A percentile compares a stretch with the other conserved stretches of the same genome.
Evolutionary conservation across 2,888 invertebrate genomes (phyloP).

Genomic region (Drosophila dives): DNA sequence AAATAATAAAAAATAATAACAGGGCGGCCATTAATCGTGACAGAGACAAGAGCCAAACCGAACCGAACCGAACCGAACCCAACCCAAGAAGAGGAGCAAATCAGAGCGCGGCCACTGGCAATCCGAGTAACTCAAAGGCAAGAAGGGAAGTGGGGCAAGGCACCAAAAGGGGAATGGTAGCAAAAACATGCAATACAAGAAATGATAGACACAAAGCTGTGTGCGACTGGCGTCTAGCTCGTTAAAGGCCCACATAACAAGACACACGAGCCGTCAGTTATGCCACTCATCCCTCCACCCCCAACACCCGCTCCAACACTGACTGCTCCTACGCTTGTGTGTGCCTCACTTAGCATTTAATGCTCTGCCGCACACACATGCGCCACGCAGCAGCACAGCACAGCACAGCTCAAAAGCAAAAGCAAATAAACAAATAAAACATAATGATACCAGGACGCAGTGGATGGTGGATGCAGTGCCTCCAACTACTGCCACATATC

Average conservation of each 20-base stretch:
- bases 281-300: background rate
- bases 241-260: conserved; percentile 68
- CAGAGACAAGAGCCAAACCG: conserved; percentile 63
- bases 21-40: conserved; percentile 76
- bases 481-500: conserved; percentile 1
- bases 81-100: conserved; percentile 26
- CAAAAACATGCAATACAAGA: conserved; percentile 21
- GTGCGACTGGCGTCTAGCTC: conserved; percentile 50
- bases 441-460: conserved; percentile 57
- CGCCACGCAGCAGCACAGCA: conserved; percentile 28
- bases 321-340: background rate
- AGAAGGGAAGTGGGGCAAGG: background rate
- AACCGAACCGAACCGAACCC: conserved; percentile 17
- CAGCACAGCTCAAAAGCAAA: conserved; percentile 22
- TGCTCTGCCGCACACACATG: conserved; percentile 56
- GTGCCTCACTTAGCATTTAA: conserved; percentile 64
- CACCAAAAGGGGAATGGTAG: background rate
- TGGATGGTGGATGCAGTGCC: conserved; percentile 36
- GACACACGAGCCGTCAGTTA: conserved; percentile 42
- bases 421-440: conserved; percentile 66
- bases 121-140: conserved; percentile 30
- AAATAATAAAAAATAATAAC: conserved; percentile 77
- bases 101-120: conserved; percentile 53
- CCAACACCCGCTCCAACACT: background rate
- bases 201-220: conserved; percentile 51